phyloP scores from a whole-genome alignment of 2,888 invertebrate species.

The Acholoe squamosa region DNA sequence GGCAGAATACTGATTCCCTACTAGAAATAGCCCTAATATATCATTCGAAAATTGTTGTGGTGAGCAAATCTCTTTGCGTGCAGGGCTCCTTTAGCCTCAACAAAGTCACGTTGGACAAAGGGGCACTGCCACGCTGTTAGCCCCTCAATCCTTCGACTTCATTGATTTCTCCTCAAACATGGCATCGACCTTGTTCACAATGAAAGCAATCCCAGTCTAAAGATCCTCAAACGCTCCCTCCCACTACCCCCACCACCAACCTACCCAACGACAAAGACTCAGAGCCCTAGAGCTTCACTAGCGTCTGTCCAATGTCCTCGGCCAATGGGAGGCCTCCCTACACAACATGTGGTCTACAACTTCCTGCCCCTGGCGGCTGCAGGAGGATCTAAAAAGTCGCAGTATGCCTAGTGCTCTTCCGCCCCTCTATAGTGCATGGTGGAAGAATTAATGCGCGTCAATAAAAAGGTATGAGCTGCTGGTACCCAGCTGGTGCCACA shows the following conservation, averaged over 20 bases:
- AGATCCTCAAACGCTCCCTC: background rate
- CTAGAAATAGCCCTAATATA: background rate
- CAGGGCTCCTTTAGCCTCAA: background rate
- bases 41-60: background rate
- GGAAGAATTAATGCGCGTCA: background rate
- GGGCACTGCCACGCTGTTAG: background rate
- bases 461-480: background rate
- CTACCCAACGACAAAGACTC: background rate
- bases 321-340: background rate
- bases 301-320: slow-evolving; percentile 33
- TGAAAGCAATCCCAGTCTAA: background rate
- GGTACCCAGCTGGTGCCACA: background rate
- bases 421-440: background rate
- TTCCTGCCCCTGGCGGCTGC: background rate
- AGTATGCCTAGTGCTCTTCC: background rate
- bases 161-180: background rate
- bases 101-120: background rate
- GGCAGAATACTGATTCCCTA: too few relatives aligned
- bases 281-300: background rate
- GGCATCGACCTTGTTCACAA: background rate
- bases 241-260: background rate
- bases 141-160: background rate
- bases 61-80: background rate
- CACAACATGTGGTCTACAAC: slow-evolving; percentile 32
- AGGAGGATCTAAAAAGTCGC: background rate